phyloP scores from a whole-genome alignment of 2,797 vertebrate genomes.

The Limosa lapponica region DNA sequence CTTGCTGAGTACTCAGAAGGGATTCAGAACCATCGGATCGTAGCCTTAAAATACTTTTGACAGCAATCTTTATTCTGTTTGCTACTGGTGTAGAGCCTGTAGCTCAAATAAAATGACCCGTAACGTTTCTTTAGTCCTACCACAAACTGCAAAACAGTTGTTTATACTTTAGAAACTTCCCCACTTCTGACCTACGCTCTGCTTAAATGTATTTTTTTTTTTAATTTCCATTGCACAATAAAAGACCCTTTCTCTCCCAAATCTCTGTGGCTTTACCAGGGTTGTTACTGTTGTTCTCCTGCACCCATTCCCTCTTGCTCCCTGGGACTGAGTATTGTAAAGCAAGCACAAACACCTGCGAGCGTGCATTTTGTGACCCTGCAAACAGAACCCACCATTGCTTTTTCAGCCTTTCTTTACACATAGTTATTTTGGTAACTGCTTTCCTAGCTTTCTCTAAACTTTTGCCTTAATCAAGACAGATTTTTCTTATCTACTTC shows the following conservation, averaged over 20 bases:
- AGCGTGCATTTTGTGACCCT: background rate
- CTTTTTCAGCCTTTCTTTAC: background rate
- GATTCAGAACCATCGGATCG: background rate
- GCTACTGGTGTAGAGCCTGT: background rate
- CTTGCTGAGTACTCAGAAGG: background rate
- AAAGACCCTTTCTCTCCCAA: background rate
- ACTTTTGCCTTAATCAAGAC: background rate
- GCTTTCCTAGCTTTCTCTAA: background rate
- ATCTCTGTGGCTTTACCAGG: background rate
- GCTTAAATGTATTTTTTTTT: background rate
- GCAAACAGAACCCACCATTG: background rate
- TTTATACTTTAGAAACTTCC: background rate
- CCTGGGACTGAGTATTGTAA: background rate
- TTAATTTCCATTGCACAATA: background rate
- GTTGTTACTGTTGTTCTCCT: background rate
- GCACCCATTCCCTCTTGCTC: background rate
- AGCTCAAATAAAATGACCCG: background rate
- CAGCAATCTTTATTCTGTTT: background rate
- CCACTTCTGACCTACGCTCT: background rate
- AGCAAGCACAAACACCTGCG: background rate
- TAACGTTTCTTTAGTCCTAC: background rate
- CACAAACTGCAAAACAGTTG: background rate
- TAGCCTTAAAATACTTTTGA: background rate
- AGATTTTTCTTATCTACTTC: slow-evolving; percentile 8
- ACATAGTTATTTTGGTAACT: background rate